These are phyloP conservation scores for Sula dactylatra DNA, from an alignment of 2,113 vertebrate species.

Conservation along the genomic window DNA sequence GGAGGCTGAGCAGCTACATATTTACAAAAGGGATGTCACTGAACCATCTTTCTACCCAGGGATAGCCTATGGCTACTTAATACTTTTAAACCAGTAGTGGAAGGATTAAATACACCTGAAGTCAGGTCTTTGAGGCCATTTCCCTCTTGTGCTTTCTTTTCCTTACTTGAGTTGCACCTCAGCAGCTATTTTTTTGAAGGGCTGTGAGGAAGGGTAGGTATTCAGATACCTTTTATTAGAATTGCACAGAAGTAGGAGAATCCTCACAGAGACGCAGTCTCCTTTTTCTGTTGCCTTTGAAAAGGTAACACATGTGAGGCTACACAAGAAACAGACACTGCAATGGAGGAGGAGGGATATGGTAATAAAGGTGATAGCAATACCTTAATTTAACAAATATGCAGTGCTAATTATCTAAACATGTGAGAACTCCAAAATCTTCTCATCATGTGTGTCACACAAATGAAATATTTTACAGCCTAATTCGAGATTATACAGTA, in stretches of 20 bases:
- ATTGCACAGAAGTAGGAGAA: conserved; percentile 30
- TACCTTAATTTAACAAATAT: conserved; percentile 76
- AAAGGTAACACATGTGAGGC: conserved; percentile 49
- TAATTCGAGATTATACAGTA: conserved; percentile 72
- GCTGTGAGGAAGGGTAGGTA: conserved; percentile 30
- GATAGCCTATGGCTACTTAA: conserved; percentile 79
- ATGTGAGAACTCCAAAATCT: conserved; percentile 71
- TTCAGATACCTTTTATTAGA: conserved; percentile 47
- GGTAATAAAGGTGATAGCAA: conserved; percentile 64
- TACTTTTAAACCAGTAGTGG: conserved; percentile 74
- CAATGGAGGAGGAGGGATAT: conserved; percentile 49
- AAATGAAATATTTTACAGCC: conserved; percentile 72
- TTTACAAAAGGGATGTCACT: conserved; percentile 80
- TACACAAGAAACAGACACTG: conserved; percentile 18
- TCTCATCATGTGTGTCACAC: conserved; percentile 67
- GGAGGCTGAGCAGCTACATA: conserved; percentile 71
- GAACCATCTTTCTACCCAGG: conserved; percentile 74
- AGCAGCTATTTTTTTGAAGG: conserved; percentile 62
- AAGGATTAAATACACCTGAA: conserved; percentile 66
- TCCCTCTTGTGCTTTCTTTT: conserved; percentile 64
- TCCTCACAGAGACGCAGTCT: conserved; percentile 24
- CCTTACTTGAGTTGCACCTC: conserved; percentile 51
- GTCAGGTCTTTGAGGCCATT: conserved; percentile 57
- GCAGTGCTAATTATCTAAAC: conserved; percentile 76
- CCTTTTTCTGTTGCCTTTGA: conserved; percentile 58